These are phyloP conservation scores for Chelonus insularis DNA, from an alignment of 1,140 invertebrate species.

Conservation along the genomic window DNA sequence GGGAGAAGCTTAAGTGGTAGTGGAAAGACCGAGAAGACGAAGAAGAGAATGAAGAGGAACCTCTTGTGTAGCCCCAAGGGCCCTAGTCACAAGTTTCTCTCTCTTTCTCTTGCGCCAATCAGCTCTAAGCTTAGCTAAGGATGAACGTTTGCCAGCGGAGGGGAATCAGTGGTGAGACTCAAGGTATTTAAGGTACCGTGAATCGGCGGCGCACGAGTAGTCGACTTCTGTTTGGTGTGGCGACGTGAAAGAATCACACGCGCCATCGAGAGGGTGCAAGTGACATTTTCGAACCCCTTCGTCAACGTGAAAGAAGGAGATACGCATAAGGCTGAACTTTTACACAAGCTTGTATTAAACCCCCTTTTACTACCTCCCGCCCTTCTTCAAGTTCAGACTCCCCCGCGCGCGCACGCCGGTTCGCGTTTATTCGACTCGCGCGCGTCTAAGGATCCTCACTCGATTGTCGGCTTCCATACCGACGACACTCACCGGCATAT, in stretches of 20 bases:
- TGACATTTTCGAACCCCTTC: slow-evolving; percentile 28
- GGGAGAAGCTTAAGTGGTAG: not conserved
- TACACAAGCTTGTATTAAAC: no score
- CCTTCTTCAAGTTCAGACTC: slow-evolving; percentile 16
- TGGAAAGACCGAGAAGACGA: slow-evolving; percentile 14
- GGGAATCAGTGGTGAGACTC: slow-evolving; percentile 48
- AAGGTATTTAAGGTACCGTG: slow-evolving; percentile 62
- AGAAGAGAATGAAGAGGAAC: slow-evolving; percentile 16
- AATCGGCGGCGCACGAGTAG: slow-evolving; percentile 60
- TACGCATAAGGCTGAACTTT: not conserved
- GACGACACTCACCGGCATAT: slow-evolving; percentile 18
- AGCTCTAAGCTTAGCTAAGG: slow-evolving; percentile 34
- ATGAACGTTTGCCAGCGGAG: slow-evolving; percentile 39
- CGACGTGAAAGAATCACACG: slow-evolving; percentile 48
- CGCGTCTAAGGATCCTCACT: slow-evolving; percentile 25
- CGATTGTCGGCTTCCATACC: slow-evolving; percentile 19
- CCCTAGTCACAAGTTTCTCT: not conserved
- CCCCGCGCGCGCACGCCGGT: slow-evolving; percentile 19
- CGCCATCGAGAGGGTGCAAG: slow-evolving; percentile 36
- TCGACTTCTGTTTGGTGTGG: slow-evolving; percentile 60
- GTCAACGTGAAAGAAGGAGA: not conserved
- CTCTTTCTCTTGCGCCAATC: slow-evolving; percentile 51
- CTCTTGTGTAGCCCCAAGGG: slow-evolving; percentile 10
- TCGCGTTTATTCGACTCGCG: slow-evolving; percentile 26
- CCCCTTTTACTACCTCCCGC: not conserved